Base-by-base conservation (phyloP, 2,797 vertebrate species). In the Xiphorhynchus erythropygius region DNA sequence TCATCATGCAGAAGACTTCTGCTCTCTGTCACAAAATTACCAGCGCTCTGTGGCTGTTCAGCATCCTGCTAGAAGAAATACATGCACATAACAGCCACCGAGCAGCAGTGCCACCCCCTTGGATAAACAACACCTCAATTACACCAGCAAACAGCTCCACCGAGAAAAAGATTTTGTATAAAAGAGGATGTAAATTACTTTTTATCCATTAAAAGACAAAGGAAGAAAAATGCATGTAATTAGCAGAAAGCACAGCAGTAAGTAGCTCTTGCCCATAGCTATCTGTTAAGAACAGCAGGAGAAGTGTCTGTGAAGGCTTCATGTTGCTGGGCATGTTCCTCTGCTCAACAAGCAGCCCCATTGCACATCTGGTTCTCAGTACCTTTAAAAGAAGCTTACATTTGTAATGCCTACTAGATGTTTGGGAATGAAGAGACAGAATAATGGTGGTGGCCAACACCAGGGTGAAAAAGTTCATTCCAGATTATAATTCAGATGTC, bases 171-270 rank as follows among this genome's bases (percentile, higher is more conserved):
- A 56, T 21, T 80, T 91, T 37, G 17, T 60, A 30, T 9, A 71
- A 55, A 90, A 37, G 33, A 52, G 73, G 55, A 65, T 41, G 33
- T 33, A 81, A 70, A 90, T 84, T 68, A 60, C 64, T 64, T 86
- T 88, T 53, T 73, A 56, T 65, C 80, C 75, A 49, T 82, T 79
- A 78, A n/a, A 44, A 91, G 80, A 84, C 64, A 85, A 77, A 95
- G n/a, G n/a, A 85, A 94, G 88, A 93, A 82, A 73, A 95, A 93
- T 52, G 73, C 41, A 24, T 27, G 33, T 50, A 73, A 88, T 93
- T 70, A 95, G 87, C 71, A 90, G 65, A 91, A 67, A 79, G 67
- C 67, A 77, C 42, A 70, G 87, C 70, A 78, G 69, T 55, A 63
- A 68, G 59, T 7, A 41, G 63, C 41, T 84, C 57, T 71, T 0